Base-by-base conservation (phyloP, 2,797 vertebrate species). In the Novumbra hubbsi region DNA sequence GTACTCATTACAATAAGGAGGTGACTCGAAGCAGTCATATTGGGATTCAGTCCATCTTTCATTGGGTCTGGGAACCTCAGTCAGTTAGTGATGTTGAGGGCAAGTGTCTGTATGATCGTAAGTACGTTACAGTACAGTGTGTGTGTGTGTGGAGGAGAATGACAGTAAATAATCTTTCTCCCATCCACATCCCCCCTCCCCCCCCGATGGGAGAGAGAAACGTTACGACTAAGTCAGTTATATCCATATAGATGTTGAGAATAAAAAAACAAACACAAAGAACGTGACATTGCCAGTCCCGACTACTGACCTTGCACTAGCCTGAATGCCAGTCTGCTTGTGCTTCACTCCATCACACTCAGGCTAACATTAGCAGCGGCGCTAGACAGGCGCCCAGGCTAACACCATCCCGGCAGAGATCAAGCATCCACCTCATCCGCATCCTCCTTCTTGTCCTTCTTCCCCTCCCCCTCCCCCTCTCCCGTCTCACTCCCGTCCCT, bases 401-500 rank as follows among this genome's bases (percentile, higher is more conserved):
- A 60, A 60, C 55, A 17, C 55, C 24, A 11, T 24, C 24, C 55
- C 14, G 70, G 49, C 27, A 70, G 57, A 76, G 80, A 83, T 92
- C 87, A 92, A 73, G 76, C 84, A 1, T 82, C 84, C 55, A 60
- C 55, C 2, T 82, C 84, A 0, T 69, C 79, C 0, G 63, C 84
- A 17, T 90, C 89, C 2, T 87, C 83, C 21, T 93, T 91, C 74
- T 92, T 89, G 82, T 92, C 88, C 70, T 88, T 90, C 52, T 92
- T 93, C 78, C 92, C 94, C 24, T 88, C 86, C 9, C 86, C 88
- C 55, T 93, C 80, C 0, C 80, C 88, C 63, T 91, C 91, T 14
- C 80, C 84, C 0, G 70, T 70, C 34, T 92, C 85, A 0, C 80
- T 84, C 7, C 74, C 74, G 0, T 94, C 90, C 70, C 85, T 82